A percentile compares a stretch with the other conserved stretches of the same genome.
These are phyloP conservation scores for Ibidorhyncha struthersii DNA, from an alignment of 2,113 vertebrate species.

Conservation along the genomic window DNA sequence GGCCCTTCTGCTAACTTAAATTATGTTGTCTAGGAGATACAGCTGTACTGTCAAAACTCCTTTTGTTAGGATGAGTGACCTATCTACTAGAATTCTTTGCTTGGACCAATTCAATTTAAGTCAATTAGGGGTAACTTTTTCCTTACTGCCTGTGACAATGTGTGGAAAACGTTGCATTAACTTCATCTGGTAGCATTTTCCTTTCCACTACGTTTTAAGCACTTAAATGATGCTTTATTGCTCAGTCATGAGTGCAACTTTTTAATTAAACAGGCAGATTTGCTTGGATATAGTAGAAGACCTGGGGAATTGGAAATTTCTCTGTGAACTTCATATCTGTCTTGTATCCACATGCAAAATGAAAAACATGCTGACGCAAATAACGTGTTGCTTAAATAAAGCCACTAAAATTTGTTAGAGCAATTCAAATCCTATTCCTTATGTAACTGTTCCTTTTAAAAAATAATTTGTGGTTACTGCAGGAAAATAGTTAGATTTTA, in stretches of 20 bases:
- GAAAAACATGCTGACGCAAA: background rate
- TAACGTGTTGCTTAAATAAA: slow-evolving; percentile 6
- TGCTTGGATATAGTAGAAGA: background rate
- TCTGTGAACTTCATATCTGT: background rate
- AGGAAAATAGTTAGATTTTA: background rate
- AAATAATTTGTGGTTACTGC: slow-evolving; percentile 18
- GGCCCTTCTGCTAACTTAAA: background rate
- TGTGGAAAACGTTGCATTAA: background rate
- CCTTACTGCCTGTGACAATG: background rate
- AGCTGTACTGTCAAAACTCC: background rate
- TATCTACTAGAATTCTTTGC: background rate
- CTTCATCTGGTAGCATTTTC: background rate
- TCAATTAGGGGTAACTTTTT: background rate
- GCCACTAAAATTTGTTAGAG: background rate
- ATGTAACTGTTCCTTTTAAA: slow-evolving; percentile 4
- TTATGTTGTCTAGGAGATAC: background rate
- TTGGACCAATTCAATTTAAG: background rate
- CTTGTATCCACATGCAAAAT: background rate
- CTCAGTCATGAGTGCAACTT: background rate
- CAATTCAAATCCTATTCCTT: background rate
- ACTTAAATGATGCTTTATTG: background rate
- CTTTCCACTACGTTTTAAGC: background rate
- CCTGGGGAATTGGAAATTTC: background rate
- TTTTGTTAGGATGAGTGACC: background rate
- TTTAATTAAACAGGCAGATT: background rate